Percentiles rank a stretch among this genome's conserved stretches.
Evolutionary conservation across 2,888 invertebrate species (phyloP).

Genomic region (Spisula subtruncata): DNA sequence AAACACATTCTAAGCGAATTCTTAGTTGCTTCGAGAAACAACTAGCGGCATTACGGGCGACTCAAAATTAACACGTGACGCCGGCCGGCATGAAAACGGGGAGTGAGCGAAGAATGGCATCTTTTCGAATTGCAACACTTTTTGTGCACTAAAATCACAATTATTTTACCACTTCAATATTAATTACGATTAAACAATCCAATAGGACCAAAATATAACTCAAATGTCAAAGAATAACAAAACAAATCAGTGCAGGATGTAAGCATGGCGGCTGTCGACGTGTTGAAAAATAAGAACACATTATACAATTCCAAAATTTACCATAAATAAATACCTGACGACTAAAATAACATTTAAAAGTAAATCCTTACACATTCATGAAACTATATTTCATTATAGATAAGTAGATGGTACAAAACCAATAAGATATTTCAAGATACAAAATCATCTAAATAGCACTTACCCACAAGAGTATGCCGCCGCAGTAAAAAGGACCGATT

Average conservation of each 20-base stretch:
- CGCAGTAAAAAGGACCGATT: conserved; percentile 79
- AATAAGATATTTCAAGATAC: conserved; percentile 49
- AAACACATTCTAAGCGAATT: neutral
- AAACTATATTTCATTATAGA: neutral
- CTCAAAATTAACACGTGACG: conserved; percentile 23
- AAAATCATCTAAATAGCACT: conserved; percentile 25
- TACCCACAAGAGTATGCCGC: conserved; percentile 65
- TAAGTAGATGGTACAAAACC: neutral
- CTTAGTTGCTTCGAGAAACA: neutral
- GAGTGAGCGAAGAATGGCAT: neutral
- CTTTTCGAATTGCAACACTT: neutral
- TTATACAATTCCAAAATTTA: neutral
- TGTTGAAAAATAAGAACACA: neutral
- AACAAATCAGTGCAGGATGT: neutral
- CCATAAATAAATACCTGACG: neutral
- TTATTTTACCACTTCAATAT: neutral
- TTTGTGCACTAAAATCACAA: neutral
- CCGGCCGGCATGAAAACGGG: conserved; percentile 30
- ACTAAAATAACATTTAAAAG: neutral
- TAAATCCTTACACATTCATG: neutral
- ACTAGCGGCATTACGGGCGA: neutral
- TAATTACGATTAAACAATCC: neutral
- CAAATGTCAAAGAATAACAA: neutral
- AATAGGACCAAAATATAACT: neutral
- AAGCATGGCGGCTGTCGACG: conserved; percentile 55